phyloP scores from a whole-genome alignment of 2,797 vertebrate species.

The Mico argentatus region DNA sequence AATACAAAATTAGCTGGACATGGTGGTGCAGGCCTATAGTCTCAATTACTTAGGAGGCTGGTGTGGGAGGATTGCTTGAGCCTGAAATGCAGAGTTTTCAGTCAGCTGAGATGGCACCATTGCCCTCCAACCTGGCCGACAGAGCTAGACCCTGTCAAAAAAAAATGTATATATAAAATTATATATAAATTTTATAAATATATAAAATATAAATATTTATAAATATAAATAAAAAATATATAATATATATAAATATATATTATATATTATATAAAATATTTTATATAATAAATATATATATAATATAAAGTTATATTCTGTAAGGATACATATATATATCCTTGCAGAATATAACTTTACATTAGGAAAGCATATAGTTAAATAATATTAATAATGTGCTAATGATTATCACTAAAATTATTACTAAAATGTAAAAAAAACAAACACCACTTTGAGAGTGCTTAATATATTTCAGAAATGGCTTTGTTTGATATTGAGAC shows the following conservation, averaged over 20 bases:
- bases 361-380: not conserved
- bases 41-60: not conserved
- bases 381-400: not conserved
- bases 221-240: too few species aligned
- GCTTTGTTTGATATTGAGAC: not conserved
- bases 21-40: rapidly evolving
- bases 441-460: not conserved
- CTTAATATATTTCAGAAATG: not conserved
- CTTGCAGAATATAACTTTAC: not conserved
- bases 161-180: too few species aligned
- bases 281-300: too few species aligned
- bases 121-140: not conserved
- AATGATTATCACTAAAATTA: not conserved
- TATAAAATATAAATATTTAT: too few species aligned
- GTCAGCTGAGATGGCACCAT: not conserved
- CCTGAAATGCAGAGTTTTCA: not conserved
- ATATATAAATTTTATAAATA: too few species aligned
- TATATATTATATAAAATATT: too few species aligned
- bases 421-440: not conserved
- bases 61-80: not conserved
- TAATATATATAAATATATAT: too few species aligned
- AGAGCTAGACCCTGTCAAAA: not conserved
- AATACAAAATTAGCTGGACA: not conserved
- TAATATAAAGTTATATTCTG: too few species aligned
- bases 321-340: too few species aligned